Evolutionary conservation across 2,113 vertebrate genomes (phyloP), one percentile per base, ranked within the genome.

Genomic region (Chamaea fasciata): DNA sequence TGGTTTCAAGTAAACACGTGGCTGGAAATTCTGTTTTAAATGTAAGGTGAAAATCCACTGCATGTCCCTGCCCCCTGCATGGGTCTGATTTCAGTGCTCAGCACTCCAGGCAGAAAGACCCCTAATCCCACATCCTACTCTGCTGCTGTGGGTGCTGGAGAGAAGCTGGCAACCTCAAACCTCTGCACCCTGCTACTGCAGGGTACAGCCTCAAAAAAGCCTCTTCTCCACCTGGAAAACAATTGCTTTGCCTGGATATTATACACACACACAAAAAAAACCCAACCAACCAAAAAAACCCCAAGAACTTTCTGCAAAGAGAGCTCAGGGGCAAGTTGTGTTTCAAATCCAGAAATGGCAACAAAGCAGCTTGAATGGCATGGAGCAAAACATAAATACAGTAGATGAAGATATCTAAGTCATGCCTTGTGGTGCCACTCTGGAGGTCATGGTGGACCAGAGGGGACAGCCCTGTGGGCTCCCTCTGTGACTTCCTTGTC

Each of bases 401-500:
- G 23, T 0, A 46, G 39, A 53, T 80, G 69, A 77, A 73, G 52
- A 17, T 60, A 71, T 71, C 56, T 52, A 78, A 49, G 63, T 62
- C 69, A 53, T 46, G 86, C 83, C 79, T 62, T 49, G 37, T 0
- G 0, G 55, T 50, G 82, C 75, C 6, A 41, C 50, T 62, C 65
- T n/a, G 6, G 4, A 67, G 69, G 77, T 68, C 9, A 3, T 0
- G 0, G 42, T 2, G 6, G n/a, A 71, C 20, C 16, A 2, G 69
- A 3, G 9, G 67, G 37, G 9, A 70, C 47, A 79, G 52, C 47
- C 68, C 90, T 49, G 60, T 1, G 1, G 85, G 73, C 56, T 73
- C 88, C 79, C 90, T 95, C 94, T 95, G 76, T 86, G 83, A 92
- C 96, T 93, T 84, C 92, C 88, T 27, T 88, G 92, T 88, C 83